A percentile compares a stretch with the other conserved stretches of the same genome.
These are phyloP conservation scores for Tonatia bakeri DNA, from an alignment of 2,113 vertebrate species.

Conservation along the genomic window DNA sequence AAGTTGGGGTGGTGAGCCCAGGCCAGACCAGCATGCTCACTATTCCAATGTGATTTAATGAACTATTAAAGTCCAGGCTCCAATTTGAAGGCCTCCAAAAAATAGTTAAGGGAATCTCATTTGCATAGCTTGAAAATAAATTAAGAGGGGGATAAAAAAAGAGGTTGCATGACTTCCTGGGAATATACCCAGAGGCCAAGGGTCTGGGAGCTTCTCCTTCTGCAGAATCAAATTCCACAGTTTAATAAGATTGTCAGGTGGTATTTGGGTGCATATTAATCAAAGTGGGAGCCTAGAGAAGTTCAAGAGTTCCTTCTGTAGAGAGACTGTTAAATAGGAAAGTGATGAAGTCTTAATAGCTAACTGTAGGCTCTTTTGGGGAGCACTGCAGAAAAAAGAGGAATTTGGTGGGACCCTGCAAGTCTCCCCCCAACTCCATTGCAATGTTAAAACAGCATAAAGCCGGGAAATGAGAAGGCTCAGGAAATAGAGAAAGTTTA, in stretches of 20 bases:
- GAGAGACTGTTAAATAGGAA: background rate
- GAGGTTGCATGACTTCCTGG: background rate
- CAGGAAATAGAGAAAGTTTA: background rate
- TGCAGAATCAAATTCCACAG: too few relatives aligned
- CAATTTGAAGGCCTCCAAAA: background rate
- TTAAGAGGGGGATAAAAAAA: background rate
- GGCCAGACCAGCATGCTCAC: background rate
- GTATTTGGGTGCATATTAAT: background rate
- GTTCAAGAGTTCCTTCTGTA: background rate
- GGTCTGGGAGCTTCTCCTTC: background rate
- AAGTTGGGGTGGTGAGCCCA: background rate
- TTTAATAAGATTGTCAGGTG: too few relatives aligned
- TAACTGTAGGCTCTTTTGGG: background rate
- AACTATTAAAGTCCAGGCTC: background rate
- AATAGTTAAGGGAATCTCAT: background rate
- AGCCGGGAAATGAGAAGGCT: background rate
- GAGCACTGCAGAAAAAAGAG: background rate
- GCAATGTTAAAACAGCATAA: background rate
- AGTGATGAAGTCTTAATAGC: background rate
- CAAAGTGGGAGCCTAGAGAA: background rate
- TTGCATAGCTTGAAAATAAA: background rate
- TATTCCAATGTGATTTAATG: background rate
- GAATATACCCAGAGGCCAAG: background rate
- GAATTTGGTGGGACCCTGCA: background rate
- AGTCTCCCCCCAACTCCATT: background rate